phyloP scores from a whole-genome alignment of 2,113 vertebrate genomes.

The Acanthisitta chloris region DNA sequence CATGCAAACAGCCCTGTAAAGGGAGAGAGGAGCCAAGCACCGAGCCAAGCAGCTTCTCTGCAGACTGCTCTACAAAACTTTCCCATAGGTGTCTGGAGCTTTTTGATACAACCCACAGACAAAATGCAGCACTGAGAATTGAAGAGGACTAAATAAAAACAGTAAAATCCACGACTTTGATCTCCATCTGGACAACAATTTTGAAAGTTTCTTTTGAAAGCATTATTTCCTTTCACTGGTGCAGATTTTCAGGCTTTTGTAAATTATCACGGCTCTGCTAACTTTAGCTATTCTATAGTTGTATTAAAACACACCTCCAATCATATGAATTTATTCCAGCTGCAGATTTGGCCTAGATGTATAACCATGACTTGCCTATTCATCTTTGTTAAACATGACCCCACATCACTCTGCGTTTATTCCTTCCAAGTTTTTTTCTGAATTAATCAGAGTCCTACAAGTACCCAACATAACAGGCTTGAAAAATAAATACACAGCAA shows the following conservation, averaged over 20 bases:
- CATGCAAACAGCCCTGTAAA: background rate
- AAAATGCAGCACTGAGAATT: background rate
- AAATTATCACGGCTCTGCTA: background rate
- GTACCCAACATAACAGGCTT: background rate
- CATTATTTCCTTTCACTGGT: background rate
- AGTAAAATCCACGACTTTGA: background rate
- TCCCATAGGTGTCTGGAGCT: background rate
- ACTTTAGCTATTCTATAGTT: background rate
- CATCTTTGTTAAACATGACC: background rate
- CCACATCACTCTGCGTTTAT: background rate
- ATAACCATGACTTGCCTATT: background rate
- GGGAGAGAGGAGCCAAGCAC: background rate
- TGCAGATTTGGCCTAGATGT: background rate
- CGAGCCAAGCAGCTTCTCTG: background rate
- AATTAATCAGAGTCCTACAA: background rate
- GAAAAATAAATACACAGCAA: background rate
- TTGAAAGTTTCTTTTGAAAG: background rate
- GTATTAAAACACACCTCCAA: background rate
- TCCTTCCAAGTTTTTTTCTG: background rate
- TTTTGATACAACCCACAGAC: background rate
- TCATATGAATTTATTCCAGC: background rate
- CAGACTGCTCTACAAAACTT: background rate
- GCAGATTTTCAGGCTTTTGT: background rate
- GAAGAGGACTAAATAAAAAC: background rate
- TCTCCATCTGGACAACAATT: background rate